phyloP scores from a whole-genome alignment of 2,888 invertebrate species.

The Sicus ferrugineus region DNA sequence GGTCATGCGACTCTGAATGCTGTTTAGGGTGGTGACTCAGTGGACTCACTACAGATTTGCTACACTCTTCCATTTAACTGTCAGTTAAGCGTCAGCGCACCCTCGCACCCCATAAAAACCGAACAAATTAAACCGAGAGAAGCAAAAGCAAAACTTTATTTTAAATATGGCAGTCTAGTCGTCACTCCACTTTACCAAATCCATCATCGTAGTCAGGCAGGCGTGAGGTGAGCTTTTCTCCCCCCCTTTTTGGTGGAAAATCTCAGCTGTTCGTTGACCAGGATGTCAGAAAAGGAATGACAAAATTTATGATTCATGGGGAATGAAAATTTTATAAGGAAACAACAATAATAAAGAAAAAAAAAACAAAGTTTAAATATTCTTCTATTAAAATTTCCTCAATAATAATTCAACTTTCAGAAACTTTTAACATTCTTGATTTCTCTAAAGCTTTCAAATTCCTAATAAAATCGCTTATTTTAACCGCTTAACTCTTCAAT shows the following conservation, averaged over 20 bases:
- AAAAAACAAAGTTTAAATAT: no score
- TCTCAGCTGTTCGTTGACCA: slow-evolving; percentile 8
- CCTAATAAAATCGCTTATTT: no score
- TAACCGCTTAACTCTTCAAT: no score
- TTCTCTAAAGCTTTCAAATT: no score
- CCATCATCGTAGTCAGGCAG: neutral
- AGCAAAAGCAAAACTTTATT: neutral
- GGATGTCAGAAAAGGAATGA: neutral
- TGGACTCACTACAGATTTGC: neutral
- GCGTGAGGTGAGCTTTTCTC: no score
- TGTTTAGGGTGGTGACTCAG: neutral
- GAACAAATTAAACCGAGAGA: neutral
- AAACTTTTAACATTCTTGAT: no score
- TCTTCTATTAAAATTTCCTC: no score
- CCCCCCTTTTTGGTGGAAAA: neutral
- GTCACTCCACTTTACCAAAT: neutral
- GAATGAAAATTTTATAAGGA: slow-evolving; percentile 3
- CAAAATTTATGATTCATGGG: slow-evolving; percentile 4
- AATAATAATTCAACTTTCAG: no score
- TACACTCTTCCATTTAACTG: slow-evolving; percentile 9
- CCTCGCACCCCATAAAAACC: neutral
- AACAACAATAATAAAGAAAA: neutral
- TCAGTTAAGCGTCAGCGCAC: slow-evolving; percentile 21
- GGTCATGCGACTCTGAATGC: neutral
- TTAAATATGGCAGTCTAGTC: slow-evolving; percentile 18